phyloP scores from a whole-genome alignment of 2,113 vertebrate species.

The Pteruthius melanotis region DNA sequence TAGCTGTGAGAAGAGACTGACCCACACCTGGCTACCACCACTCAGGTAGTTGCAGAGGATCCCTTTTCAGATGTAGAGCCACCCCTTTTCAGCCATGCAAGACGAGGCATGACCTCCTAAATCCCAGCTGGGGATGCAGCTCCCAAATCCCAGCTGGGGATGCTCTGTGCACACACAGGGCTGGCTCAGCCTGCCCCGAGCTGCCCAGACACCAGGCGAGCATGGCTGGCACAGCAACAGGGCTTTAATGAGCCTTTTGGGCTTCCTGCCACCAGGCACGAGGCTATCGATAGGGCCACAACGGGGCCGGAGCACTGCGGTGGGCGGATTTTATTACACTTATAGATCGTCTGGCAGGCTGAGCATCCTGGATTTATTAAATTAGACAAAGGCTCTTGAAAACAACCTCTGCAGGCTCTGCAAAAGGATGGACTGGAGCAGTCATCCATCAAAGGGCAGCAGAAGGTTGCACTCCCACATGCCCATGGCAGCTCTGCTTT shows the following conservation, averaged over 20 bases:
- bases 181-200: neutral
- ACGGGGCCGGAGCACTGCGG: rapidly evolving
- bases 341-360: constrained; percentile 22
- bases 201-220: rapidly evolving
- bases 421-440: neutral
- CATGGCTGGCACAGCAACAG: neutral
- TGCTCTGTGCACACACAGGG: rapidly evolving
- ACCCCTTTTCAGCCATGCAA: neutral
- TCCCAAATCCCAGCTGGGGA: neutral
- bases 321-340: constrained; percentile 26
- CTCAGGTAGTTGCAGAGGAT: neutral
- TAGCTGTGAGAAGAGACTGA: neutral
- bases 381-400: constrained; percentile 32
- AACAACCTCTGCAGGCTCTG: neutral
- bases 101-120: rapidly evolving
- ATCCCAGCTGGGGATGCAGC: neutral
- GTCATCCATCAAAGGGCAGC: neutral
- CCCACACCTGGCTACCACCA: neutral
- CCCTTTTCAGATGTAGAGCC: neutral
- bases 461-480: neutral
- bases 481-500: neutral
- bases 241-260: neutral
- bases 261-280: neutral
- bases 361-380: constrained; percentile 37
- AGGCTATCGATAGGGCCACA: neutral